Evolutionary conservation across 2,888 invertebrate species (phyloP).

Genomic region (Portevinia maculata): DNA sequence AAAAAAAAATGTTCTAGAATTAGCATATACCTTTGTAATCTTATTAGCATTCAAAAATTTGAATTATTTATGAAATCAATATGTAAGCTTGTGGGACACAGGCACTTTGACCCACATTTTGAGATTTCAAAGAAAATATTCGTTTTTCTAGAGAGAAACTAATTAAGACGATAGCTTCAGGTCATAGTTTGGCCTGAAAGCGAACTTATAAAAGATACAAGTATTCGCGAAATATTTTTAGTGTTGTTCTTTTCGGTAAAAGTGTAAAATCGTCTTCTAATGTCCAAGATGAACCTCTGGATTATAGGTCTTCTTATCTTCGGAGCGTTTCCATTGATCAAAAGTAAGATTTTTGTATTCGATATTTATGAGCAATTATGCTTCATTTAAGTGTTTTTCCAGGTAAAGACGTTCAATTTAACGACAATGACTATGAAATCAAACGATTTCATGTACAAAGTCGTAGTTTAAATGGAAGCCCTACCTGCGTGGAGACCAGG

Average conservation of each 20-base stretch:
- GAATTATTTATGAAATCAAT: conserved; percentile 9
- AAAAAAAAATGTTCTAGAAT: conserved; percentile 17
- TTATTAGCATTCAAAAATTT: conserved; percentile 2
- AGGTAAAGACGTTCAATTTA: conserved; percentile 13
- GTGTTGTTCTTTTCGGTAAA: conserved; percentile 22
- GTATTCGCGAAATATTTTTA: conserved; percentile 11
- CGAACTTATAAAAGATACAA: conserved; percentile 57
- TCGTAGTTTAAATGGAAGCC: conserved; percentile 8
- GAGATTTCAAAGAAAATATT: not conserved
- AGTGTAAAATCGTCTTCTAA: conserved; percentile 2
- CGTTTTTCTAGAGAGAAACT: conserved; percentile 7
- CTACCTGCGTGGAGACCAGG: conserved; percentile 5
- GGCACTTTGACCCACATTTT: conserved; percentile 19
- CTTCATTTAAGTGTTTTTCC: not conserved
- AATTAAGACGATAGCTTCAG: conserved; percentile 8
- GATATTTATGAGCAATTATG: not conserved
- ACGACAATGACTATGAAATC: conserved; percentile 15
- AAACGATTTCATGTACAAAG: conserved; percentile 43
- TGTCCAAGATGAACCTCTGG: conserved; percentile 38
- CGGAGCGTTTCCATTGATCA: not conserved
- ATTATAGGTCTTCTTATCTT: conserved; percentile 31
- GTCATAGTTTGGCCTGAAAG: conserved; percentile 39
- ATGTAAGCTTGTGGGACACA: not conserved
- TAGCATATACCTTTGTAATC: conserved; percentile 32
- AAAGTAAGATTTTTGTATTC: conserved; percentile 22